Percentiles rank a stretch among this genome's conserved stretches.
phyloP scores from a whole-genome alignment of 1,140 invertebrate genomes.

The Heliconius hewitsoni region DNA sequence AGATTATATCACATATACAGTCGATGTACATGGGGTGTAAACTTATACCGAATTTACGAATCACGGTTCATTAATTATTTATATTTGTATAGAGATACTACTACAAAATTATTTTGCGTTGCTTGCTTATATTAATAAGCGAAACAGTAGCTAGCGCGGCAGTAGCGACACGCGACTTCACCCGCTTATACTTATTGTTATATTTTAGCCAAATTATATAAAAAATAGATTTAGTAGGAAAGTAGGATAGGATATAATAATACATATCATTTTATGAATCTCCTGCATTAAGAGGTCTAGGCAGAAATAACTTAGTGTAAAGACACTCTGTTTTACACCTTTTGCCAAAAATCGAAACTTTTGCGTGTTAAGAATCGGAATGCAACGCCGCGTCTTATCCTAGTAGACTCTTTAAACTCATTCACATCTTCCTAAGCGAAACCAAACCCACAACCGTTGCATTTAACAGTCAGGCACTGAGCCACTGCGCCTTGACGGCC shows the following conservation, averaged over 20 bases:
- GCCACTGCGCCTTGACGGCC: neutral
- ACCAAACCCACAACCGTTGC: neutral
- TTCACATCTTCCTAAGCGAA: neutral
- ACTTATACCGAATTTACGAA: constrained; percentile 12
- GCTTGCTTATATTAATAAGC: too few species aligned
- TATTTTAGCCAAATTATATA: too few species aligned
- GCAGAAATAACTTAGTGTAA: too few species aligned
- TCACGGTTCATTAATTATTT: constrained; percentile 14
- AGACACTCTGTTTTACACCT: too few species aligned
- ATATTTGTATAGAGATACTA: neutral
- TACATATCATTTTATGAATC: too few species aligned
- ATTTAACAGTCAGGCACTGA: neutral
- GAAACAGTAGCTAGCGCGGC: too few species aligned
- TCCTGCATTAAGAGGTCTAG: too few species aligned
- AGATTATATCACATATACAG: neutral
- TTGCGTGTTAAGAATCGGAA: neutral
- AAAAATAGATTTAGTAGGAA: too few species aligned
- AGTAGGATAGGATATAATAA: too few species aligned
- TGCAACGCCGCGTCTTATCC: neutral
- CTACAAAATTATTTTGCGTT: too few species aligned
- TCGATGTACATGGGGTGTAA: neutral
- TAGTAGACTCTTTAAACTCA: neutral
- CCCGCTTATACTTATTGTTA: neutral
- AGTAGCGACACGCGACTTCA: neutral
- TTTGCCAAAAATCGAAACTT: too few species aligned